Evolutionary conservation across 2,113 vertebrate genomes (phyloP).

Genomic region (Callospermophilus lateralis): DNA sequence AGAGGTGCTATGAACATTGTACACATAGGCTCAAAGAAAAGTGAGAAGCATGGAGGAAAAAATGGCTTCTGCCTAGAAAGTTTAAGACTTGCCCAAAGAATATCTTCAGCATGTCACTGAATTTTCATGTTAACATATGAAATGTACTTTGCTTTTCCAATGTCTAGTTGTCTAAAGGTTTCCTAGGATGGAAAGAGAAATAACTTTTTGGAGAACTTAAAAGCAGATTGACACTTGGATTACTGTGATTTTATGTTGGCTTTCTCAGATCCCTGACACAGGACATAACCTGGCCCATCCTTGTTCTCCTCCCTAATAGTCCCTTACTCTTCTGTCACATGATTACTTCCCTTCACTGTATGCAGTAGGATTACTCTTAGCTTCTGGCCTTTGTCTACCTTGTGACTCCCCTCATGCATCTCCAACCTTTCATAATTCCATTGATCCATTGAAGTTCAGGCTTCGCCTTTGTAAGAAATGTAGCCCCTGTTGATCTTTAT

Average conservation of each 20-base stretch:
- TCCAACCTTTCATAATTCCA: slow-evolving; percentile 31
- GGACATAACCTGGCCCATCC: background rate
- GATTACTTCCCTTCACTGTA: background rate
- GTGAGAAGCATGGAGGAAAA: background rate
- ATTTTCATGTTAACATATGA: background rate
- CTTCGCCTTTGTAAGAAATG: background rate
- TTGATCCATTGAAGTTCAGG: background rate
- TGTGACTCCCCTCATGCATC: background rate
- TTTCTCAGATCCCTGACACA: background rate
- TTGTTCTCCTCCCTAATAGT: background rate
- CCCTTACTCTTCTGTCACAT: background rate
- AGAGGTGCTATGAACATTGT: background rate
- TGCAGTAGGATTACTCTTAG: background rate
- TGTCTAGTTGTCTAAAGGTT: background rate
- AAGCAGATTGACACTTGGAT: background rate
- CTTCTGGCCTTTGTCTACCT: background rate
- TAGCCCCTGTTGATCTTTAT: background rate
- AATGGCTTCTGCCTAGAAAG: background rate
- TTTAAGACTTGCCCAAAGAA: background rate
- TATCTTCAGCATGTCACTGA: background rate
- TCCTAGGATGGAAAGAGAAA: background rate
- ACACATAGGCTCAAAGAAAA: background rate
- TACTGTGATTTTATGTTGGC: background rate
- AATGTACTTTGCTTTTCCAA: slow-evolving; percentile 16
- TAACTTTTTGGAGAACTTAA: background rate